Evolutionary conservation across 2,797 vertebrate genomes (phyloP).

Genomic region (Mormyrus hasselquistii): DNA sequence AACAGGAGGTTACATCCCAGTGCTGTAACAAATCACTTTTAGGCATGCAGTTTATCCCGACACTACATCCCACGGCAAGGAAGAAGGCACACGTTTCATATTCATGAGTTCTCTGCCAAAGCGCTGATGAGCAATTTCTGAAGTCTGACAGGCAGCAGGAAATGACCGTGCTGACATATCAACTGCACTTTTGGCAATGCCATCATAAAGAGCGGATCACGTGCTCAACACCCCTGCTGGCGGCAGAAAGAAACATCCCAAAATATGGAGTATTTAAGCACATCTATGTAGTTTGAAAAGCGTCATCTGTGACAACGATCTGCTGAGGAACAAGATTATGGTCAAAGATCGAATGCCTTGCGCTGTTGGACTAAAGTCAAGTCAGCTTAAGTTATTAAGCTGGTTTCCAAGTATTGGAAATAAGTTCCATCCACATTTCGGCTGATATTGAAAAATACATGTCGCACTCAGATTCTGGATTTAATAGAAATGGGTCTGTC

Average conservation of each 20-base stretch:
- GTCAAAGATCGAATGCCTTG: background rate
- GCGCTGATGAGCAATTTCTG: background rate
- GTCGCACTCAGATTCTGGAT: background rate
- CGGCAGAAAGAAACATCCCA: background rate
- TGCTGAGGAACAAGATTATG: background rate
- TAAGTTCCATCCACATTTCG: background rate
- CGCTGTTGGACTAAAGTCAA: background rate
- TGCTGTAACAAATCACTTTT: background rate
- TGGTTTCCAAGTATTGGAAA: background rate
- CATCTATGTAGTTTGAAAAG: background rate
- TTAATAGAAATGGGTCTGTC: background rate
- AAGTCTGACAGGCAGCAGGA: background rate
- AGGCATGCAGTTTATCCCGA: background rate
- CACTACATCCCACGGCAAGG: background rate
- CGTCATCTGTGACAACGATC: background rate
- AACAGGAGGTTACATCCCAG: background rate
- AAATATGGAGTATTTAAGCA: background rate
- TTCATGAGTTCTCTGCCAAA: background rate
- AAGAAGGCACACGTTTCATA: background rate
- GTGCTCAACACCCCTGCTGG: background rate
- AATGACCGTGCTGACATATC: background rate
- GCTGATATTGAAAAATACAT: background rate
- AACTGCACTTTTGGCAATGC: background rate
- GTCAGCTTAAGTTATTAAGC: background rate
- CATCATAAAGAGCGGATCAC: background rate